Percentiles rank a stretch among this genome's conserved stretches.
Evolutionary conservation across 2,797 vertebrate genomes (phyloP).

Genomic region (Vespertilio murinus): DNA sequence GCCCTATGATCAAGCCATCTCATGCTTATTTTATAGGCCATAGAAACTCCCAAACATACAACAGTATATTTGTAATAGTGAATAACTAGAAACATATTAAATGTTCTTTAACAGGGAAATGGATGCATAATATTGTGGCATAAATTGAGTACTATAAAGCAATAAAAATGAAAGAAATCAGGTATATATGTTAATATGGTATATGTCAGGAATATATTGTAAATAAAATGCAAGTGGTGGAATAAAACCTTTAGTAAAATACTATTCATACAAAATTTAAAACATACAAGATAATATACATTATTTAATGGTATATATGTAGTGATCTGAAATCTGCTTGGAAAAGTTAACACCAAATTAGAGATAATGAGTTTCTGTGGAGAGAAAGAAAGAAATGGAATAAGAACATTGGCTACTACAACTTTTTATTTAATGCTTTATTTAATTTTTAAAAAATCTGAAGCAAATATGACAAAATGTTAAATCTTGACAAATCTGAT

Average conservation of each 20-base stretch:
- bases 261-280: background rate
- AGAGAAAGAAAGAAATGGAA: background rate
- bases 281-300: background rate
- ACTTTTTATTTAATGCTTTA: background rate
- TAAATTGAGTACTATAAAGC: background rate
- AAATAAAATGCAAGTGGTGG: background rate
- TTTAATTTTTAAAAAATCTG: background rate
- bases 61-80: background rate
- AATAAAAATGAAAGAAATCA: background rate
- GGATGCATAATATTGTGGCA: background rate
- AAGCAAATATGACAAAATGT: background rate
- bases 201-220: background rate
- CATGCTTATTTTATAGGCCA: background rate
- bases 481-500: background rate
- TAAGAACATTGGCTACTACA: background rate
- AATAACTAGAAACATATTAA: background rate
- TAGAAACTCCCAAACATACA: background rate
- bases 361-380: background rate
- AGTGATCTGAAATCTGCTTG: background rate
- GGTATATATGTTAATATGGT: background rate
- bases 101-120: background rate
- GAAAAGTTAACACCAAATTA: conserved; percentile 12
- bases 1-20: background rate
- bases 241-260: background rate
- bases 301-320: background rate